phyloP scores from a whole-genome alignment of 2,888 invertebrate species.

The Hirtodrosophila confusa region DNA sequence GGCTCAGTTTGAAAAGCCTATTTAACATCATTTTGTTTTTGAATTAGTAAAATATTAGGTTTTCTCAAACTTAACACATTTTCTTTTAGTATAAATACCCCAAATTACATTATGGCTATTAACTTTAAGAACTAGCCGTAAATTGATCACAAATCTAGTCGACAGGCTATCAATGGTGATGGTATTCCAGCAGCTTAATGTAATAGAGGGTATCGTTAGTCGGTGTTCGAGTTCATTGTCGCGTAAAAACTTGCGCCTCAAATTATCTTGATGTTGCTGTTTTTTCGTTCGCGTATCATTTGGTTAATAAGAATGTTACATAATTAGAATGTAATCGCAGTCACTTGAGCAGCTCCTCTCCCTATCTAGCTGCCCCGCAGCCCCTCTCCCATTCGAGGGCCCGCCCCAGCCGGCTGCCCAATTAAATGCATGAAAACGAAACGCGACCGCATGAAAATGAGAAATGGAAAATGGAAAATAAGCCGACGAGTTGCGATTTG shows the following conservation, averaged over 20 bases:
- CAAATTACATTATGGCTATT: too few relatives aligned
- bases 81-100: too few relatives aligned
- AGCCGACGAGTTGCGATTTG: constrained; percentile 61
- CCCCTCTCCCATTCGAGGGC: background rate
- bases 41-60: too few relatives aligned
- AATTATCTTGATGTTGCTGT: constrained; percentile 17
- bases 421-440: constrained; percentile 69
- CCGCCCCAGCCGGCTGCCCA: constrained; percentile 21
- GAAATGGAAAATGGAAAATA: constrained; percentile 27
- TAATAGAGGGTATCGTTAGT: too few relatives aligned
- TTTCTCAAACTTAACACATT: too few relatives aligned
- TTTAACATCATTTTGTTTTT: too few relatives aligned
- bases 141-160: too few relatives aligned
- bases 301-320: constrained; percentile 56
- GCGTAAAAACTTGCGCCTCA: constrained; percentile 12
- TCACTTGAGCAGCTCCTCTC: constrained; percentile 12
- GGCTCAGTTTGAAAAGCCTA: too few relatives aligned
- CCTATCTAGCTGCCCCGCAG: background rate
- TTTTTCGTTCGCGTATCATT: constrained; percentile 49
- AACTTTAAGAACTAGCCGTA: too few relatives aligned
- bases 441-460: constrained; percentile 44
- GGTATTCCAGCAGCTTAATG: too few relatives aligned
- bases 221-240: constrained; percentile 23
- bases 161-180: too few relatives aligned
- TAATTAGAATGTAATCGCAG: constrained; percentile 70